These are phyloP conservation scores for Heliconius cydno DNA, from an alignment of 2,888 invertebrate genomes.

Conservation along the genomic window DNA sequence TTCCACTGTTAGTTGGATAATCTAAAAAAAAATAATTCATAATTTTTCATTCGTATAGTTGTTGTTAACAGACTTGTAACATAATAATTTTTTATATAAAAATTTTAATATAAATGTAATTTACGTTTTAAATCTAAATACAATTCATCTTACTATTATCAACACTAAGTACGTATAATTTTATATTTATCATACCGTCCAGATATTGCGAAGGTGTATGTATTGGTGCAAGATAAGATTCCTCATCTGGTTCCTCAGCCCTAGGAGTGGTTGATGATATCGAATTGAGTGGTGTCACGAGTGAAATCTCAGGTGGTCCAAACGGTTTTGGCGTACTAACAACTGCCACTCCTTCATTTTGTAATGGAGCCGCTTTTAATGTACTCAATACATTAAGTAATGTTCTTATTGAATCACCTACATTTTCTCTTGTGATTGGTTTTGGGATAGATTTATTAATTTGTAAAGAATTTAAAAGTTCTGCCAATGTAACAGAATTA, in stretches of 20 bases:
- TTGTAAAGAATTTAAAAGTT: slow-evolving; percentile 88
- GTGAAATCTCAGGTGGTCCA: slow-evolving; percentile 54
- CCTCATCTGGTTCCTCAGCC: slow-evolving; percentile 59
- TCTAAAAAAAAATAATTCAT: slow-evolving; percentile 52
- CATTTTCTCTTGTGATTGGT: slow-evolving; percentile 89
- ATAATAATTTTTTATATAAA: neutral
- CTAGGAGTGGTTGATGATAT: slow-evolving; percentile 58
- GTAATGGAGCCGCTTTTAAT: slow-evolving; percentile 80
- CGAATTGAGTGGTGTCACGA: slow-evolving; percentile 57
- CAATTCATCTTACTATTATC: neutral
- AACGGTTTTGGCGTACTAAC: slow-evolving; percentile 73
- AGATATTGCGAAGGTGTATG: slow-evolving; percentile 73
- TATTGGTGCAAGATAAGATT: slow-evolving; percentile 69
- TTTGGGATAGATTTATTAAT: slow-evolving; percentile 90
- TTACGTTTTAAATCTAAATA: neutral
- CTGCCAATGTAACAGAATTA: slow-evolving; percentile 65
- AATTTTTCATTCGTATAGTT: neutral
- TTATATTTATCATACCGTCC: slow-evolving; percentile 62
- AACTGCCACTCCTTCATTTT: slow-evolving; percentile 68
- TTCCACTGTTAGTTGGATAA: slow-evolving; percentile 57
- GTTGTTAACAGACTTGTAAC: no score
- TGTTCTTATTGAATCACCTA: slow-evolving; percentile 90
- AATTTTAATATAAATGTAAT: neutral
- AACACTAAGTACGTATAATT: neutral
- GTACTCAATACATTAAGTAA: slow-evolving; percentile 89